Evolutionary conservation across 1,140 invertebrate species (phyloP), one percentile per base, ranked within the genome.

Genomic region (Zaprionus inermis): DNA sequence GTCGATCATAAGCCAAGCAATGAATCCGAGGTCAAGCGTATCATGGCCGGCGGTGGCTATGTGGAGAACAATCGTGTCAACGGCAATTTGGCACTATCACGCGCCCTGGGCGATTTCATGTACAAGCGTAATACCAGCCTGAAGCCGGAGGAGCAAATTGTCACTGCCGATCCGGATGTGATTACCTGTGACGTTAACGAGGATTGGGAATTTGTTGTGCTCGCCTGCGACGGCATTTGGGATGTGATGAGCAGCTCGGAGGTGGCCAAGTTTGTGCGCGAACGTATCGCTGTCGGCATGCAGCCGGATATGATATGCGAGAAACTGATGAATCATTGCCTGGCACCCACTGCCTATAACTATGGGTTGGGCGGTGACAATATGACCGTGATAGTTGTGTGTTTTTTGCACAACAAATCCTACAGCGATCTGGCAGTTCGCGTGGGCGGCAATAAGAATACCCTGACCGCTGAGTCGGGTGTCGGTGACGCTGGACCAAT

Each of bases 181-280:
- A 95, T 96, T 90, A 94, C 95, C 11, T 94, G 95, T 72, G 94
- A 96, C 71, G 93, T 99, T 57, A 97, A 94, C 12, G 94, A 96
- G 4, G 97, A 99, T 74, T 98, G 98, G 96, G 98, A 99, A 92
- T 99, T 99, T 91, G 93, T 99, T 55, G 93, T 99, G 7, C 93
- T 99, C 41, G 99, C 99, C 0, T 99, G 99, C 92, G 99, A 99
- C 93, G 99, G 99, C 16, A 99, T 99, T 80, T 99, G 99, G 98
- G 99, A 99, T 93, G 99, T 99, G 6, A 95, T 99, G 94, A 96
- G 95, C 2, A 99, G 97, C 93, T 94, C 95, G 90, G 97, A 99
- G 92, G 98, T 98, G 9, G 94, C 98, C 1, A 94, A 97, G 46
- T 99, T 98, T 93, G 96, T 99, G 41, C 95, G 97, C 14, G 93